Evolutionary conservation across 2,797 vertebrate species (phyloP), one percentile per base, ranked within the genome.

Genomic region (Anomalospiza imberbis): DNA sequence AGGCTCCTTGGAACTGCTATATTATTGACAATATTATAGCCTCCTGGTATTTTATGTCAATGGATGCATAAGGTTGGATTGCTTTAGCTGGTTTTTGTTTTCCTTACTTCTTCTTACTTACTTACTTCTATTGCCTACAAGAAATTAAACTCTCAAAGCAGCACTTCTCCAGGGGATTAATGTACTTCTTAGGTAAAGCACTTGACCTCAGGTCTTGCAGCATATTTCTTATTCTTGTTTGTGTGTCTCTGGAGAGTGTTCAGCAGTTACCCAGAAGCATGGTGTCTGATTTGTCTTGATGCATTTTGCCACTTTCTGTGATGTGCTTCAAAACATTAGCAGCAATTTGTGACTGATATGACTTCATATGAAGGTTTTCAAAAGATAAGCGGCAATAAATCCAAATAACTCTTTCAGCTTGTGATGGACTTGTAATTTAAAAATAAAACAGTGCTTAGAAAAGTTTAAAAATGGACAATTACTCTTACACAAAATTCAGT

Each of bases 131-230:
- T 58, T 18, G 50, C 54, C 34, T 87, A 58, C 70, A 54, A 91
- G 61, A 88, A 95, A 92, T 94, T 83, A 92, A 88, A 91, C 54
- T 77, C 75, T 81, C 40, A 80, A 75, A 94, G 32, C 26, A 66
- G 31, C 5, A 17, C 66, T 93, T 93, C 78, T 92, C 65, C 42
- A 62, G 81, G 58, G 89, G 44, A 91, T 92, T 95, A 89, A 95
- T 78, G 38, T 42, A 65, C 18, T 72, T 85, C 67, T 85, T 88
- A 85, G 85, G 81, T 84, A 96, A 90, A 93, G 32, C 47, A 88
- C 91, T 91, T 97, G 87, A 95, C 93, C 76, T 93, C 47, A 2
- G 65, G 87, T 81, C 24, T 78, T 60, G 9, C 4, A 81, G 38
- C 13, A 51, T 86, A 93, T 70, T 93, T 95, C 70, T 94, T 92